Percentiles rank a stretch among this genome's conserved stretches.
Evolutionary conservation across 2,888 invertebrate genomes (phyloP).

Genomic region (Leptura quadrifasciata): DNA sequence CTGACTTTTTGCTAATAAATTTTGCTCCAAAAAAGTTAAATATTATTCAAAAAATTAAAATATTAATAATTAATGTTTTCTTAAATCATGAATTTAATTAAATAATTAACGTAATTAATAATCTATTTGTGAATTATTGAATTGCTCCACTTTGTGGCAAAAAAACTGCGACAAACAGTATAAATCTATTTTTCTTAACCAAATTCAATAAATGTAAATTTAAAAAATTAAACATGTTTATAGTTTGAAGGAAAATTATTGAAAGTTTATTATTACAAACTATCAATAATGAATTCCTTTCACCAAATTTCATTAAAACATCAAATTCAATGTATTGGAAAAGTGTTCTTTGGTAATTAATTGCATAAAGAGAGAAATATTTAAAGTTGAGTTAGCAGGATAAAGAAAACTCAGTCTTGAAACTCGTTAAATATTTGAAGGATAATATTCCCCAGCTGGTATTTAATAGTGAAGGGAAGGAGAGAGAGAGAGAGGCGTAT

Average conservation of each 20-base stretch:
- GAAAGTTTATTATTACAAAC: not conserved
- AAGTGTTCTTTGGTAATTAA: constrained; percentile 35
- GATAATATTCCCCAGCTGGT: constrained; percentile 50
- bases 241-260: not conserved
- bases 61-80: too few relatives aligned
- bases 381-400: constrained; percentile 53
- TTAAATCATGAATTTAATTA: too few relatives aligned
- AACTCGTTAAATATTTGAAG: constrained; percentile 57
- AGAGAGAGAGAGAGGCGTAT: constrained; percentile 37
- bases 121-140: too few relatives aligned
- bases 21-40: too few relatives aligned
- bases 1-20: too few relatives aligned
- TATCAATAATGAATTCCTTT: constrained; percentile 3
- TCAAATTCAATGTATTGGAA: constrained; percentile 30
- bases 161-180: too few relatives aligned
- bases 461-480: constrained; percentile 47
- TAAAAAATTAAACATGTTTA: not conserved
- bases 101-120: too few relatives aligned
- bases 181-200: too few relatives aligned
- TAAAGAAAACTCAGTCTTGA: constrained; percentile 53
- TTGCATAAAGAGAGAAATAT: constrained; percentile 46
- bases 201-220: too few relatives aligned
- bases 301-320: constrained; percentile 17
- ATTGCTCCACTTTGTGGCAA: too few relatives aligned
- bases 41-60: too few relatives aligned